Evolutionary conservation across 2,113 vertebrate genomes (phyloP).

Genomic region (Saimiri boliviensis): DNA sequence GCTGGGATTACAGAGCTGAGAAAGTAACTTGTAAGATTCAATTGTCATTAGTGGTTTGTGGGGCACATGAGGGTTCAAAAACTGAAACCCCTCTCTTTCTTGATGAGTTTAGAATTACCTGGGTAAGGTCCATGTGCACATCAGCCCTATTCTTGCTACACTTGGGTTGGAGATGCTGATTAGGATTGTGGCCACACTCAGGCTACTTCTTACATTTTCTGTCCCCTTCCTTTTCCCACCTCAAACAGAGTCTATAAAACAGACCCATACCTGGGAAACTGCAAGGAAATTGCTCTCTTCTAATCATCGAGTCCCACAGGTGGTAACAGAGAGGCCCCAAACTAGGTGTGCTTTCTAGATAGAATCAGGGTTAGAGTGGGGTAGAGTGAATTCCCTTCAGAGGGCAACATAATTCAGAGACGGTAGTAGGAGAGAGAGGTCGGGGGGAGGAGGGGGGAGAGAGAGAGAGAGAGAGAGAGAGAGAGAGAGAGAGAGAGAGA

Average conservation of each 20-base stretch:
- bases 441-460: neutral
- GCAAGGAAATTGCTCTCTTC: neutral
- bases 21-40: neutral
- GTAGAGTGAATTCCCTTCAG: neutral
- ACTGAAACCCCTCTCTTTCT: neutral
- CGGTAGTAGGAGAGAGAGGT: neutral
- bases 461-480: neutral
- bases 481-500: neutral
- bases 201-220: neutral
- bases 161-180: neutral
- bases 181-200: neutral
- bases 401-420: neutral
- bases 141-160: neutral
- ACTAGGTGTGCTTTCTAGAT: neutral
- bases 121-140: neutral
- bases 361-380: neutral
- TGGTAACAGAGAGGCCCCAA: neutral
- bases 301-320: neutral
- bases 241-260: neutral
- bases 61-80: neutral
- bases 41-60: neutral
- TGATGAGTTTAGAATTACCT: neutral
- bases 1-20: too few species aligned
- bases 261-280: neutral
- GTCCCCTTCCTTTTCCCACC: neutral